Conservation (phyloP, 1,140 invertebrate species). For the Cotesia glomerata region DNA sequence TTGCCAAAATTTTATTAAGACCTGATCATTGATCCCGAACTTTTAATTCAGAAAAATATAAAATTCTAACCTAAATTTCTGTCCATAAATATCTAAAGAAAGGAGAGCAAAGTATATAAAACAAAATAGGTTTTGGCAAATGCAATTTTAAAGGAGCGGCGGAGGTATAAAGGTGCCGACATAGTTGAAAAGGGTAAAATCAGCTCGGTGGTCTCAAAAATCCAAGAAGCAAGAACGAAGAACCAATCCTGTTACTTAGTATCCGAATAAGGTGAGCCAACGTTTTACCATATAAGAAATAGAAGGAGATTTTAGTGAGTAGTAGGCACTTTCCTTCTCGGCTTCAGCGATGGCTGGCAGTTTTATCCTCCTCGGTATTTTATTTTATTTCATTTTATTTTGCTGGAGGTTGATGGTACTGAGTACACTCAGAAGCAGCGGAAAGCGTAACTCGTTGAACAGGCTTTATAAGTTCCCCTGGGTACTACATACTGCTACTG, state of each 20-base stretch:
- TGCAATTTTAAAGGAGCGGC: slow-evolving; percentile 18
- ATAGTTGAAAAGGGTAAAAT: slow-evolving; percentile 19
- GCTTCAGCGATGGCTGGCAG: background rate
- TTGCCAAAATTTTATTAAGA: too few species aligned
- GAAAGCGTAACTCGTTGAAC: slow-evolving; percentile 20
- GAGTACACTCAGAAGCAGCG: too few species aligned
- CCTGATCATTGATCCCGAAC: too few species aligned
- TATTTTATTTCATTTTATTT: background rate
- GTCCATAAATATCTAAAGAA: background rate
- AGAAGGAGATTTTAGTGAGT: background rate
- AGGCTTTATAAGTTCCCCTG: slow-evolving; percentile 26
- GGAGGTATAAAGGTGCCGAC: slow-evolving; percentile 8
- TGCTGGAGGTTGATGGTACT: background rate
- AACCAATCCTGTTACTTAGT: slow-evolving; percentile 21
- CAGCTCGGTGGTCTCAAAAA: slow-evolving; percentile 14
- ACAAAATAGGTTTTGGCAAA: slow-evolving; percentile 14
- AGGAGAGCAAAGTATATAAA: background rate
- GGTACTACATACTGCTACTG: slow-evolving; percentile 3
- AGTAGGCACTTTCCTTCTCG: background rate
- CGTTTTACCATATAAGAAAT: background rate
- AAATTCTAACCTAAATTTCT: too few species aligned
- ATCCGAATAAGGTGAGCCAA: background rate
- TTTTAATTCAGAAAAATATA: too few species aligned
- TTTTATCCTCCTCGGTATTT: background rate
- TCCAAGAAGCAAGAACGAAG: background rate